These are phyloP conservation scores for Neoseiulus cucumeris DNA, from an alignment of 1,140 invertebrate species.

Conservation along the genomic window DNA sequence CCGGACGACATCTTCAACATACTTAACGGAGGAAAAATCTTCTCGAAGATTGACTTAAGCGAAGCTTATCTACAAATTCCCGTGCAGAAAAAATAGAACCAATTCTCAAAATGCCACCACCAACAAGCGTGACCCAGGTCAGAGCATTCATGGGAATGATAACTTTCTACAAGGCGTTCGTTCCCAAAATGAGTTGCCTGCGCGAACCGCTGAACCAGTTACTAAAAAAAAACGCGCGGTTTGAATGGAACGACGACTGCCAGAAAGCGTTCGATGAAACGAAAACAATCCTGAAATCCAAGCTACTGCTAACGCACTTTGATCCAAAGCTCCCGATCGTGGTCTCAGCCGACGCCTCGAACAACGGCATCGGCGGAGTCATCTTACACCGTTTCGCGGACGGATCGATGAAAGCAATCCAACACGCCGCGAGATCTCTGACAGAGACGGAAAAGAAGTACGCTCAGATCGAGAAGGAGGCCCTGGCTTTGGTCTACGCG, in stretches of 20 bases:
- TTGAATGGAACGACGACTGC: not conserved
- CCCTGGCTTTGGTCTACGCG: conserved; percentile 29
- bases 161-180: not conserved
- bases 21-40: too few relatives aligned
- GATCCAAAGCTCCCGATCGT: too few relatives aligned
- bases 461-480: conserved; percentile 34
- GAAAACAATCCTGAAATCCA: not conserved
- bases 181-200: not conserved
- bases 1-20: too few relatives aligned
- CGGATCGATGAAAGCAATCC: not conserved
- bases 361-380: not conserved
- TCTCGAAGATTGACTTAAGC: too few relatives aligned
- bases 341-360: not conserved
- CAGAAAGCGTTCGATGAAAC: not conserved
- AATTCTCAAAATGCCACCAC: too few relatives aligned
- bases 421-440: conserved; percentile 21
- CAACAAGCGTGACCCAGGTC: too few relatives aligned
- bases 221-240: not conserved
- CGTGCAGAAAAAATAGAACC: too few relatives aligned
- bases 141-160: not conserved
- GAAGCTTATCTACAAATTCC: too few relatives aligned
- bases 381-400: not conserved
- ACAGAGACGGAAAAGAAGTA: conserved; percentile 30
- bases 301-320: not conserved
- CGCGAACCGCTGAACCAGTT: not conserved